Evolutionary conservation across 2,797 vertebrate genomes (phyloP), one percentile per base, ranked within the genome.

Genomic region (Microchirus variegatus): DNA sequence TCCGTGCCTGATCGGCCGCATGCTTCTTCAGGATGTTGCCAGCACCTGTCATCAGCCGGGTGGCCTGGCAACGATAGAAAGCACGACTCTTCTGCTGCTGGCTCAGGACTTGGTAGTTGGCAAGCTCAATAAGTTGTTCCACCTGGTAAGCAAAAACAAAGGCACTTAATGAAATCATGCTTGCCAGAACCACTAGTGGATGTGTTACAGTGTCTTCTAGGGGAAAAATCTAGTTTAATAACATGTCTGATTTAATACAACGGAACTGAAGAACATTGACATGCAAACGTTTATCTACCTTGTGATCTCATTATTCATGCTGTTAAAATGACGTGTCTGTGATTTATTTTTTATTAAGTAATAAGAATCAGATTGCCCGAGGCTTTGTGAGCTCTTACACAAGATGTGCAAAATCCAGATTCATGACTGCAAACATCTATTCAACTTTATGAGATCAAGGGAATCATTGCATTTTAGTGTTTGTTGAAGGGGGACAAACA

Each of bases 21-120:
- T 99, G 97, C 60, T 97, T 96, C 89, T 99, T 99, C 80, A 99
- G 81, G 83, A 99, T 99, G 87, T 99, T 99, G 68, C 98, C 98
- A 0, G 97, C 97, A 1, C 98, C 98, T 0, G 96, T 99, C 98
- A 99, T 99, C 58, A 99, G 93, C 36, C 98, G 92, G 17, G 97
- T 99, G 49, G 98, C 98, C 84, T 99, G 98, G 90, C 98, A 99
- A 9, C 98, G 96, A 62, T 99, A 99, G 81, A 99, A 99, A 4
- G 98, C 98, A 1, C 98, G 92, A 78, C 98, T 99, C 85, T 99
- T 99, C 84, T 99, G 96, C 82, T 99, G 98, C 79, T 98, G 96
- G 90, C 97, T 99, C 76, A 99, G 90, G 40, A 99, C 96, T 73
- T 99, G 98, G 89, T 99, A 99, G 89, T 99, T 99, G 67, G 98